Base-by-base conservation (phyloP, 2,113 vertebrate species). In the Hemibagrus wyckioides region DNA sequence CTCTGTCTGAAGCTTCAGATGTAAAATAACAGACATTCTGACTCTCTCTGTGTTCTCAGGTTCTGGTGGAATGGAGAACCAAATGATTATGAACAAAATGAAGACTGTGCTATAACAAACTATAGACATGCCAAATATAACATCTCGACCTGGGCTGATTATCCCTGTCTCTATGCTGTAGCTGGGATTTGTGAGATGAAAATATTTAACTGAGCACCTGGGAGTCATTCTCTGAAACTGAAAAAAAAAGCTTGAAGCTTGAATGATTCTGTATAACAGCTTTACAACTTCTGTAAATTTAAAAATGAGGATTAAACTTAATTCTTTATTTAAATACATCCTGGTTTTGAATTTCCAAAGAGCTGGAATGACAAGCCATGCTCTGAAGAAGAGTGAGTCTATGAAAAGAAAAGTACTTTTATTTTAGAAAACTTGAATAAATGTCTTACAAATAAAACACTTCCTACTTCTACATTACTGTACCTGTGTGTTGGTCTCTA, bases 81-180 rank as follows among this genome's bases (percentile, higher is more conserved):
- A 39, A 76, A 76, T 48, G 25, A 76, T 48, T 28, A 48, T 76
- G 19, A 13, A 76, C 3, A 28, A 9, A 50, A 6, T 48, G 73
- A 77, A 23, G 41, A 77, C 52, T 57, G 30, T 57, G n/a, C 5
- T 57, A 39, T 80, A 25, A 33, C 50, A 30, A 15, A 30, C 52
- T 80, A 21, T 36, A 48, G 23, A n/a, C 7, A 30, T 0, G 48
- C 75, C 39, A 21, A 39, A 0, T 56, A 48, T 8, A 36, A 3
- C 28, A 52, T 52, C 6, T 79, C 8, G 1, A 71, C 65, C 44
- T 84, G 82, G 82, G 82, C 65, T 14, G 82, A 84, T 84, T 69
- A 14, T 69, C 28, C 63, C 17, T 84, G 82, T 48, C 1, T 67
- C 11, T 13, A 6, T 25, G 4, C 36, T 41, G 36, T 63, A 41